A percentile compares a stretch with the other conserved stretches of the same genome.
Conservation (phyloP, 35 echinoderm and acorn worm genomes). For the Lytechinus variegatus region DNA sequence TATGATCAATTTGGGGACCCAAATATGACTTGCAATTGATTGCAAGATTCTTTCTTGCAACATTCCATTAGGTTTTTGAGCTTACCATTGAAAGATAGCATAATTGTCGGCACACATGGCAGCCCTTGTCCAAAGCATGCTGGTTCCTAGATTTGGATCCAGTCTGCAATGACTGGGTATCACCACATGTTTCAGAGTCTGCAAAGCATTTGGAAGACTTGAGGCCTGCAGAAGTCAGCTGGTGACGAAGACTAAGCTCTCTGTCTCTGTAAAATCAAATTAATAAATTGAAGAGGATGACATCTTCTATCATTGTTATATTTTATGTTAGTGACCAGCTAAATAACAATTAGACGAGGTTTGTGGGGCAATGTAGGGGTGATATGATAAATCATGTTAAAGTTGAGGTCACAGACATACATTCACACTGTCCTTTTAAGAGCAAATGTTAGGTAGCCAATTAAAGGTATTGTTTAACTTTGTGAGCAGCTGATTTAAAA, state of each 20-base stretch:
- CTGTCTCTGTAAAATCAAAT: slow-evolving; percentile 56
- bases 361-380: not conserved
- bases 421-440: not conserved
- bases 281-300: not conserved
- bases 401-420: not conserved
- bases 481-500: too few relatives aligned
- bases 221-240: slow-evolving; percentile 59
- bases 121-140: slow-evolving; percentile 62
- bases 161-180: slow-evolving; percentile 50
- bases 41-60: not conserved
- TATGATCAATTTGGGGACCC: too few relatives aligned
- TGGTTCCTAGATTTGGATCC: slow-evolving; percentile 48
- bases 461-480: too few relatives aligned
- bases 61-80: not conserved
- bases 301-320: too few relatives aligned
- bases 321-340: too few relatives aligned
- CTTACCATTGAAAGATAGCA: slow-evolving; percentile 77
- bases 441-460: too few relatives aligned
- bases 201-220: slow-evolving; percentile 71
- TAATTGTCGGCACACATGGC: slow-evolving; percentile 58
- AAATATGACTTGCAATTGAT: too few relatives aligned
- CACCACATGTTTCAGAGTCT: slow-evolving; percentile 54
- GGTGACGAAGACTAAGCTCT: slow-evolving; percentile 61
- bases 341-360: not conserved
- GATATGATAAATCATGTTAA: not conserved